These are phyloP conservation scores for Antedon bifida DNA, from an alignment of 35 echinoderm and acorn worm species.

Conservation along the genomic window DNA sequence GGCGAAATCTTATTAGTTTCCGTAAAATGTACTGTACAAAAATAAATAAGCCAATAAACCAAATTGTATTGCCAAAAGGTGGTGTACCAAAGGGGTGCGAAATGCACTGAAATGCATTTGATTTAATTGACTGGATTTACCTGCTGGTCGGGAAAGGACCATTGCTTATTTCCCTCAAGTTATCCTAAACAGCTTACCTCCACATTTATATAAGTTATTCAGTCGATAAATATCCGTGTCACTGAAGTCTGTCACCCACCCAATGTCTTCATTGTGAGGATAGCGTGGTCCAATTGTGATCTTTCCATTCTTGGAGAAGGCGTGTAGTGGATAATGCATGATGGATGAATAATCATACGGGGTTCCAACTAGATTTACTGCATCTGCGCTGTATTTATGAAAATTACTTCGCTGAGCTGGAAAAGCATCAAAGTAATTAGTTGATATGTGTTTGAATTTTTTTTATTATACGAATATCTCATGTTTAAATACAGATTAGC, in stretches of 20 bases:
- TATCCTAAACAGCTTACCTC: constrained; percentile 24
- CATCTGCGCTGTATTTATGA: constrained; percentile 23
- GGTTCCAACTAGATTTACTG: constrained; percentile 37
- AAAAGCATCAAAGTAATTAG: neutral
- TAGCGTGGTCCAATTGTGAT: constrained; percentile 30
- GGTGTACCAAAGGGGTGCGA: too few species aligned
- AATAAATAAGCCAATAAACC: too few species aligned
- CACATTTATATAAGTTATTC: constrained; percentile 69
- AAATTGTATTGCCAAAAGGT: too few species aligned
- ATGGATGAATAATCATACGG: constrained; percentile 73
- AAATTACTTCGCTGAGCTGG: constrained; percentile 65
- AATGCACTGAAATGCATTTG: too few species aligned
- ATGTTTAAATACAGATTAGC: too few species aligned
- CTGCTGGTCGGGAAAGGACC: too few species aligned
- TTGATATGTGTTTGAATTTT: neutral
- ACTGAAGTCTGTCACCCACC: constrained; percentile 60
- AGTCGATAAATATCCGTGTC: constrained; percentile 47
- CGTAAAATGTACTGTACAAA: too few species aligned
- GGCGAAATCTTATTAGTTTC: too few species aligned
- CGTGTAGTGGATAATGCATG: constrained; percentile 73
- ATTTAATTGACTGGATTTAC: too few species aligned
- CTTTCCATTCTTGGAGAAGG: constrained; percentile 46
- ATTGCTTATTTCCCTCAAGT: too few species aligned
- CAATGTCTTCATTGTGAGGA: constrained; percentile 25
- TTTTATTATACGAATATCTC: too few species aligned